Base-by-base conservation (phyloP, 2,888 invertebrate genomes). In the Lydus trimaculatus region DNA sequence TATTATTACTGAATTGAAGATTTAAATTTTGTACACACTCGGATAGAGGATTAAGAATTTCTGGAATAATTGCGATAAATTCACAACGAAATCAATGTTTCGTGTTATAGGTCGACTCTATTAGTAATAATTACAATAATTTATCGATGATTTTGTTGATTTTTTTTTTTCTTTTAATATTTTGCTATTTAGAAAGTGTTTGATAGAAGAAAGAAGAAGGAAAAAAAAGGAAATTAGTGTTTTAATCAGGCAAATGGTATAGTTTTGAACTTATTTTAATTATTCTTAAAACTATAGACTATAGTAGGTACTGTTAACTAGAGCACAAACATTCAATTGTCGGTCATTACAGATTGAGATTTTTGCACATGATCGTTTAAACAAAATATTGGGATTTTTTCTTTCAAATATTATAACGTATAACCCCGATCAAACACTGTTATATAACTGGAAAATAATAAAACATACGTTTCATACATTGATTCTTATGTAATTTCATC, bases 191-290 rank as follows among this genome's bases (percentile, higher is more conserved):
- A 65, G 69, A 69, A 69, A 69, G 69, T 69, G 69, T 69, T 69
- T 69, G 68, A 69, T 66, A 63, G n/a, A 15, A 39, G 15, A 5
- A 15, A 11, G n/a, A 5, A 39, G 3, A n/a, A n/a, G n/a, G n/a
- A n/a, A 17, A 48, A 69, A 69, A 69, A 69, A 69, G 69, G 65
- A 65, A 69, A 69, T 69, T 69, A 63, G 65, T 58, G 63, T 63
- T 65, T 65, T 69, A 69, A 69, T 69, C 69, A 68, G 48, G 20
- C 48, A 48, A n/a, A 48, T 20, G 17, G 52, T 52, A 7, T 13
- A 2, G 6, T 5, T 48, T 11, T 52, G 13, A 52, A 25, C 13
- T 11, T 23, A 52, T 52, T 52, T 52, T 52, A 52, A 52, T 52
- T 52, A 52, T 52, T 52, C 52, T 52, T 25, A 52, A 52, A 52